Conservation (phyloP, 2,888 invertebrate species). For the Ditylenchus weischeri region DNA sequence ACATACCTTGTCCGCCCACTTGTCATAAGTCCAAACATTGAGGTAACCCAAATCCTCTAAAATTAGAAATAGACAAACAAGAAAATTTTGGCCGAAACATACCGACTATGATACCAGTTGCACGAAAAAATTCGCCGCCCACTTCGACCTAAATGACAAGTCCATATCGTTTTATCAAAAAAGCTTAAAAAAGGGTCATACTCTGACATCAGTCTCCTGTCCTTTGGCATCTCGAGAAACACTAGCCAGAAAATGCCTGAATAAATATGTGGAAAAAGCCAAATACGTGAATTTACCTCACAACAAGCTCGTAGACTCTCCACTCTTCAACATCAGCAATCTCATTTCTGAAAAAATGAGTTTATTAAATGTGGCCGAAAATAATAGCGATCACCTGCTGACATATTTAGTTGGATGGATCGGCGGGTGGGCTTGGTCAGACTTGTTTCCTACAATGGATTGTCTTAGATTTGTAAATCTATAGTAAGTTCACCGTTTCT, state of each 20-base stretch:
- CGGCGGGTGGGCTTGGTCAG: slow-evolving; percentile 97
- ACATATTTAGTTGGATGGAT: slow-evolving; percentile 88
- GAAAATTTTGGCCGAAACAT: no score
- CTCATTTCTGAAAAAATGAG: slow-evolving; percentile 6
- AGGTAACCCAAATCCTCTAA: slow-evolving; percentile 85
- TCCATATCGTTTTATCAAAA: not conserved
- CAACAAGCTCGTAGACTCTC: slow-evolving; percentile 86
- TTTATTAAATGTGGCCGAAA: no score
- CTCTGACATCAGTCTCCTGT: slow-evolving; percentile 82
- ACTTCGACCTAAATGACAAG: slow-evolving; percentile 66
- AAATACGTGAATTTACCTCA: slow-evolving; percentile 64
- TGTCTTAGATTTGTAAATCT: no score
- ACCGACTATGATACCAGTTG: slow-evolving; percentile 75
- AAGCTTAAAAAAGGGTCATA: slow-evolving; percentile 18
- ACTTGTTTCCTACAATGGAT: slow-evolving; percentile 68
- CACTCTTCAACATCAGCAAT: slow-evolving; percentile 75
- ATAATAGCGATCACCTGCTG: not conserved
- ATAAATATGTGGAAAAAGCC: not conserved
- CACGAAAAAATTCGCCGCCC: slow-evolving; percentile 78
- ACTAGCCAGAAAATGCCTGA: slow-evolving; percentile 84
- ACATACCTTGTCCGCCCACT: slow-evolving; percentile 48
- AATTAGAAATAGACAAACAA: no score
- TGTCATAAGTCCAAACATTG: slow-evolving; percentile 64
- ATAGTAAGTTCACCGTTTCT: slow-evolving; percentile 70
- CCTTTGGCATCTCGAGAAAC: slow-evolving; percentile 91